phyloP scores from a whole-genome alignment of 2,113 vertebrate genomes.

The Dicerorhinus sumatrensis region DNA sequence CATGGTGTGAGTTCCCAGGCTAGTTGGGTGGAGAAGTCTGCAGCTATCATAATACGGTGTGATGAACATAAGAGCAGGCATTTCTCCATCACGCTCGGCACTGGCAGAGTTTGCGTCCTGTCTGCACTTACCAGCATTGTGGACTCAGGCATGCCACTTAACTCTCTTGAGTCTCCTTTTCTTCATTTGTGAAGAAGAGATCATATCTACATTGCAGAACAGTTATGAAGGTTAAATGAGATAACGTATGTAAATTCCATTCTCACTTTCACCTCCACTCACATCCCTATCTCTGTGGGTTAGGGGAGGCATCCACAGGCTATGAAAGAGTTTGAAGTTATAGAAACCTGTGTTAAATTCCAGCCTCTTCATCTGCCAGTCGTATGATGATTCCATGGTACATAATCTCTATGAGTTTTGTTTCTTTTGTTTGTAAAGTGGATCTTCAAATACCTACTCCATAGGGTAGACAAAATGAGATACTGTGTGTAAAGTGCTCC shows the following conservation, averaged over 20 bases:
- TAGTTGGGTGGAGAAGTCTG: neutral
- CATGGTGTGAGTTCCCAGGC: neutral
- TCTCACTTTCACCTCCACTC: neutral
- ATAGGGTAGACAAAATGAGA: neutral
- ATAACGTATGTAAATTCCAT: neutral
- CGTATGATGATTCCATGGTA: neutral
- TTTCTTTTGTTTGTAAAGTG: slow-evolving; percentile 35
- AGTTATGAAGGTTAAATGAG: neutral
- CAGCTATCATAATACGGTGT: neutral
- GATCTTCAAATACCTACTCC: neutral
- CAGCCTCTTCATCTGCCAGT: neutral
- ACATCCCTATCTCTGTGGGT: neutral
- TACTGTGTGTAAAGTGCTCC: neutral
- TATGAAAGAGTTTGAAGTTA: neutral
- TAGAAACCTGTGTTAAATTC: neutral
- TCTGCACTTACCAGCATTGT: too few relatives aligned
- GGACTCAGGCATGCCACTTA: neutral
- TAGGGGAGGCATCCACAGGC: neutral
- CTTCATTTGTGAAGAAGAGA: neutral
- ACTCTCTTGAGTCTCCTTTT: neutral
- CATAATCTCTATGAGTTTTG: neutral
- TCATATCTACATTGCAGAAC: neutral
- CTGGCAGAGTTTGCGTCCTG: neutral
- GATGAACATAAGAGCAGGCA: neutral
- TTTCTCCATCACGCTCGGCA: neutral